Percentiles rank a stretch among this genome's conserved stretches.
Evolutionary conservation across 2,888 invertebrate species (phyloP).

Genomic region (Brachyptera risi): DNA sequence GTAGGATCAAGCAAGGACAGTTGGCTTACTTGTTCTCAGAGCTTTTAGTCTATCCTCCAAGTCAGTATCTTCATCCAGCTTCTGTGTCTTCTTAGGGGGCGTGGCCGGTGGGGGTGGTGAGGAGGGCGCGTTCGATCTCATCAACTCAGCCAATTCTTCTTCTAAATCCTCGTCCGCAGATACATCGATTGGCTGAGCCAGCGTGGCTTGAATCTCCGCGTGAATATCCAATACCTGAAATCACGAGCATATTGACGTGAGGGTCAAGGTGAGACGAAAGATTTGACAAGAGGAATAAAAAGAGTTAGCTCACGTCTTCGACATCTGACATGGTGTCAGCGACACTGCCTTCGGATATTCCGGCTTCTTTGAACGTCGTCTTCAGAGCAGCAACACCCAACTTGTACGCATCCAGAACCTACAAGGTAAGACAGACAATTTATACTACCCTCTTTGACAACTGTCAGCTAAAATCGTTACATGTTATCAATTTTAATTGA

Average conservation of each 20-base stretch:
- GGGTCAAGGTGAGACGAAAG: not conserved
- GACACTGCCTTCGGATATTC: conserved; percentile 64
- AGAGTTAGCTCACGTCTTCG: no score
- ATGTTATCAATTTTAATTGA: no score
- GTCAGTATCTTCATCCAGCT: not conserved
- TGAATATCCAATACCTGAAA: conserved; percentile 57
- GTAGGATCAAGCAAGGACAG: no score
- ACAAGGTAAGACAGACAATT: conserved; percentile 28
- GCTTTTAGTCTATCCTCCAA: not conserved
- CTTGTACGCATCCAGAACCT: conserved; percentile 58
- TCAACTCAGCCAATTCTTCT: conserved; percentile 58
- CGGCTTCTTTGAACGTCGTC: conserved; percentile 56
- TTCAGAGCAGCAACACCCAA: conserved; percentile 66
- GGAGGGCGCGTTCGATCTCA: conserved; percentile 38
- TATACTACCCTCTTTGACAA: no score
- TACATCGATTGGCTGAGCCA: conserved; percentile 50
- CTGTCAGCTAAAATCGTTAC: no score
- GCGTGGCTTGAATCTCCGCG: conserved; percentile 53
- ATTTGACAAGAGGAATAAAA: not conserved
- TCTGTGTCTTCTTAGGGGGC: not conserved
- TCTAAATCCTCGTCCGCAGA: conserved; percentile 61
- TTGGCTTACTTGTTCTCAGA: conserved; percentile 8
- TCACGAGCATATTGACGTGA: no score
- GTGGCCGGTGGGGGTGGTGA: not conserved
- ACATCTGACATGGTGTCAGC: conserved; percentile 69